A percentile compares a stretch with the other conserved stretches of the same genome.
phyloP scores from a whole-genome alignment of 1,140 invertebrate genomes.

The Cephus cinctus region DNA sequence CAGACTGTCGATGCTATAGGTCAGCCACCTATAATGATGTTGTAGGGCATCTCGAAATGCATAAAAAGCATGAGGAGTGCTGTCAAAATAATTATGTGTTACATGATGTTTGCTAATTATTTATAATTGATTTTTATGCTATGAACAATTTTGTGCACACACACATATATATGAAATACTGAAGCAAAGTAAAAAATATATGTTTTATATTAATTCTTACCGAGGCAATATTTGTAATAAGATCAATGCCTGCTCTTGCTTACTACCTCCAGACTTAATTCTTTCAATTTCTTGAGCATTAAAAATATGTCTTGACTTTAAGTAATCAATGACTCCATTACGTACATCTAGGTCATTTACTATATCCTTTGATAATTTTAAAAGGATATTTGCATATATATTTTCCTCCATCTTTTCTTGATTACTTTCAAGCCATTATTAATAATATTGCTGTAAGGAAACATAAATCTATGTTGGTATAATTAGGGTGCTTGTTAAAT shows the following conservation, averaged over 20 bases:
- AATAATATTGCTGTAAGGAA: neutral
- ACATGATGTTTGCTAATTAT: neutral
- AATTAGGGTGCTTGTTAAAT: neutral
- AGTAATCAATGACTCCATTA: slow-evolving; percentile 38
- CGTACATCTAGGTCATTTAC: slow-evolving; percentile 44
- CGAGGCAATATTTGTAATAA: slow-evolving; percentile 40
- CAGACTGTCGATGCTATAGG: slow-evolving; percentile 34
- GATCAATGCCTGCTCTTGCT: slow-evolving; percentile 27
- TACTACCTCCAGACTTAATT: slow-evolving; percentile 30
- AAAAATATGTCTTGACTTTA: slow-evolving; percentile 38
- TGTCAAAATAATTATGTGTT: slow-evolving; percentile 26
- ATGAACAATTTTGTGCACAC: neutral
- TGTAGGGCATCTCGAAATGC: slow-evolving; percentile 39
- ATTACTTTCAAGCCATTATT: slow-evolving; percentile 8
- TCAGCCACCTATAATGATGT: slow-evolving; percentile 45
- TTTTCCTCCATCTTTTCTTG: slow-evolving; percentile 15
- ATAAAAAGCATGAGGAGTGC: slow-evolving; percentile 39
- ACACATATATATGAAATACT: neutral
- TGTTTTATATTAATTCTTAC: slow-evolving; percentile 25
- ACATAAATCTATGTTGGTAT: slow-evolving; percentile 2
- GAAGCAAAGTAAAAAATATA: slow-evolving; percentile 1
- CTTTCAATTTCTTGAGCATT: slow-evolving; percentile 30
- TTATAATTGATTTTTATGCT: neutral
- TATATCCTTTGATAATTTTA: slow-evolving; percentile 31
- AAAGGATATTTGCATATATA: slow-evolving; percentile 29